phyloP scores from a whole-genome alignment of 2,113 vertebrate species.

The Anseranas semipalmata region DNA sequence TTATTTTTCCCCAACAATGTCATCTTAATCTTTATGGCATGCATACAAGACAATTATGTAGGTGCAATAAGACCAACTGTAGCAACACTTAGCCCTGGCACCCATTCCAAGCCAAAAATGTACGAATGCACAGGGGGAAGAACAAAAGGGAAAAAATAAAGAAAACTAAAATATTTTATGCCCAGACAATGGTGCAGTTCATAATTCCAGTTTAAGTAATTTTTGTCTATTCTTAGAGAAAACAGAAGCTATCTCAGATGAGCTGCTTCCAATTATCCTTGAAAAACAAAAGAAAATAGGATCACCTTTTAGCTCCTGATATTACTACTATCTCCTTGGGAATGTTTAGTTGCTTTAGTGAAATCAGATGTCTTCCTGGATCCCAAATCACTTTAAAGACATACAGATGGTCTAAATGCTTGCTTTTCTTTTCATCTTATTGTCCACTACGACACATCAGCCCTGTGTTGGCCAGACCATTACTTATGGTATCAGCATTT shows the following conservation, averaged over 20 bases:
- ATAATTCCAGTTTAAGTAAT: neutral
- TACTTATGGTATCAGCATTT: neutral
- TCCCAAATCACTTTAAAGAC: constrained; percentile 34
- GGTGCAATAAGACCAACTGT: neutral
- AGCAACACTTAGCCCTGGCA: neutral
- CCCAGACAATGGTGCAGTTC: neutral
- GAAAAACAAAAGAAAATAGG: neutral
- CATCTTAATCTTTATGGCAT: neutral
- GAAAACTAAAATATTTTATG: constrained; percentile 18
- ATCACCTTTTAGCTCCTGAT: neutral
- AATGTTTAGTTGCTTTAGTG: constrained; percentile 27
- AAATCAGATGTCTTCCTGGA: constrained; percentile 49
- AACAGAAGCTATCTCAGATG: neutral
- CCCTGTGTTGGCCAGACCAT: neutral
- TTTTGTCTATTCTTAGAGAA: neutral
- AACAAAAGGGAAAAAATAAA: neutral
- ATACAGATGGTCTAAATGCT: constrained; percentile 13
- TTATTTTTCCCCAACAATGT: neutral
- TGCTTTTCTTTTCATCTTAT: constrained; percentile 38
- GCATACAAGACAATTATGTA: neutral
- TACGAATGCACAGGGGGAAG: neutral
- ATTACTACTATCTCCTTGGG: constrained; percentile 19
- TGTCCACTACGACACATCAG: neutral
- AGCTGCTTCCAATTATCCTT: constrained; percentile 39
- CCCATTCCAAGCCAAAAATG: neutral